Evolutionary conservation across 2,113 vertebrate genomes (phyloP), one percentile per base, ranked within the genome.

Genomic region (Empidonax traillii): DNA sequence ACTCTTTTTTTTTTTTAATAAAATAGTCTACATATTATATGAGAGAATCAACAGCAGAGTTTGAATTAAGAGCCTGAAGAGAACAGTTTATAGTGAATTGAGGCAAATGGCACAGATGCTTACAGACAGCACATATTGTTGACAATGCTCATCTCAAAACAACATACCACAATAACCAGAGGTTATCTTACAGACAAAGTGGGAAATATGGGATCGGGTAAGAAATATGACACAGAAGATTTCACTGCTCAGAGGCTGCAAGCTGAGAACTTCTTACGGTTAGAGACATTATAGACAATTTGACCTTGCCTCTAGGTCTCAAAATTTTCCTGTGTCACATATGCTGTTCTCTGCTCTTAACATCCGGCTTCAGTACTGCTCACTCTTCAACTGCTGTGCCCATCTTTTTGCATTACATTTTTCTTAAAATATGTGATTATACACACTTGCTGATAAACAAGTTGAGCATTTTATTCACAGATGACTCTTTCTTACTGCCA

Each of bases 291-390:
- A 89, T 25, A 95, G 67, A 90, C 86, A 85, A 92, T 97, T 95
- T 97, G 97, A 98, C 97, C 97, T 98, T 97, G 96, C 97, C 96
- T 96, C 89, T 94, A 92, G 97, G 93, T 94, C 93, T 77, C 53
- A 77, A 72, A 90, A 95, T 91, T 82, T 79, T 95, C 71, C 68
- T 58, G 83, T 93, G 93, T 96, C 87, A 91, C 41, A 87, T 87
- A 72, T 95, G 52, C 49, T 81, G 49, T 97, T 95, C 87, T 92
- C 85, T 84, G 43, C 22, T 91, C 23, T 93, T 95, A 96, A 92
- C 52, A 90, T 94, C 6, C 78, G 73, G 72, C 52, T 83, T 85
- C 78, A 43, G 28, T 75, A 76, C 37, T 65, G 43, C 37, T 96
- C 67, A 87, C 44, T 94, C 62, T 81, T 96, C 73, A 79, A 69